These are phyloP conservation scores for Callipepla squamata DNA, from an alignment of 2,113 vertebrate species.

Conservation along the genomic window DNA sequence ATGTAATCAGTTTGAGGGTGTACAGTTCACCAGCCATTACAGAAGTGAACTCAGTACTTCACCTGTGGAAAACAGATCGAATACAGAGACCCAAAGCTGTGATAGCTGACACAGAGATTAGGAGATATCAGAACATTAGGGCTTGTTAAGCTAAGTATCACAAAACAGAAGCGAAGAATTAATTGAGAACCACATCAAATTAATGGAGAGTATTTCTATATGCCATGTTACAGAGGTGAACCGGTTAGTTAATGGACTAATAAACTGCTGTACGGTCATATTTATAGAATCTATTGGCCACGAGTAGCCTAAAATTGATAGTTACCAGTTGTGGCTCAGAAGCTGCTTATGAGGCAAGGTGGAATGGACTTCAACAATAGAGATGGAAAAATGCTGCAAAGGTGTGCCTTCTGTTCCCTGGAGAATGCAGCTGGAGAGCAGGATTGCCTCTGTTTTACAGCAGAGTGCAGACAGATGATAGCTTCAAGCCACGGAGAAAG, in stretches of 20 bases:
- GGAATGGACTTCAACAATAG: slow-evolving; percentile 64
- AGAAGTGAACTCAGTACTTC: not conserved
- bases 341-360: slow-evolving; percentile 65
- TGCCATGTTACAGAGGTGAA: not conserved
- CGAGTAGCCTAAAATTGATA: slow-evolving; percentile 56
- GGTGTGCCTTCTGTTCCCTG: slow-evolving; percentile 54
- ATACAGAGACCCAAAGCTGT: not conserved
- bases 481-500: slow-evolving; percentile 52
- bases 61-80: not conserved
- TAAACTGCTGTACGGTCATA: not conserved
- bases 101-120: not conserved
- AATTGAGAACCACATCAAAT: not conserved
- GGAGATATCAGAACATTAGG: not conserved
- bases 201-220: slow-evolving; percentile 1
- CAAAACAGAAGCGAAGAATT: not conserved
- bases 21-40: not conserved
- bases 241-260: not conserved
- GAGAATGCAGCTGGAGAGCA: slow-evolving; percentile 49
- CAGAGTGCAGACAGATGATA: slow-evolving; percentile 59
- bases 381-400: slow-evolving; percentile 72
- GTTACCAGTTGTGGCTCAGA: slow-evolving; percentile 68
- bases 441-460: slow-evolving; percentile 61
- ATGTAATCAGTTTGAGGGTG: not conserved
- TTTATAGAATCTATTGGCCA: not conserved
- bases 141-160: not conserved